These are phyloP conservation scores for Caranx melampygus DNA, from an alignment of 2,113 vertebrate genomes.

Conservation along the genomic window DNA sequence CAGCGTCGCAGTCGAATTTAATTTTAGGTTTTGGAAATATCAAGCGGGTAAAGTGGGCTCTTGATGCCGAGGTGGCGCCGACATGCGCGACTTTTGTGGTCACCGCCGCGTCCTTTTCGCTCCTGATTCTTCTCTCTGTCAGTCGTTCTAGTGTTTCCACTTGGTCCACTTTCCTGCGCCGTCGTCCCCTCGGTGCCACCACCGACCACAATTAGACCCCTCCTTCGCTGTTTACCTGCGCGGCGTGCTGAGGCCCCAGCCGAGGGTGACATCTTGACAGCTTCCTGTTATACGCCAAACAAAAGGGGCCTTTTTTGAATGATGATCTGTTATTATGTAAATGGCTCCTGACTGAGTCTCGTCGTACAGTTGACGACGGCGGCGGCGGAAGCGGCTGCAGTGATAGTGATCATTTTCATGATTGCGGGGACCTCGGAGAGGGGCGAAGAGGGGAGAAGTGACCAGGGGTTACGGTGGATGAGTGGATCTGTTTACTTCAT, in stretches of 20 bases:
- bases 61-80: conserved; percentile 12
- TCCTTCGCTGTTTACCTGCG: conserved; percentile 85
- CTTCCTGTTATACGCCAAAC: conserved; percentile 93
- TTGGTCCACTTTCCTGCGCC: conserved; percentile 26
- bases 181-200: background rate
- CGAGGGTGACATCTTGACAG: conserved; percentile 94
- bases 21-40: conserved; percentile 37
- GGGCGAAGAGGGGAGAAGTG: conserved; percentile 22
- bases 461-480: conserved; percentile 77
- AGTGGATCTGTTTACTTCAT: conserved; percentile 87
- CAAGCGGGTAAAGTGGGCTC: conserved; percentile 14
- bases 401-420: conserved; percentile 95
- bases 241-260: conserved; percentile 85
- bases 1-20: conserved; percentile 6
- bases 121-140: conserved; percentile 33
- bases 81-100: background rate
- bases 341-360: conserved; percentile 89
- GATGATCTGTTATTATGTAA: conserved; percentile 97
- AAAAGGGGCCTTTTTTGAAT: conserved; percentile 90
- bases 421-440: conserved; percentile 89
- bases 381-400: conserved; percentile 62
- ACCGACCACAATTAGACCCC: conserved; percentile 86
- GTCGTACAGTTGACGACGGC: conserved; percentile 82
- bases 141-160: conserved; percentile 23
- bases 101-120: background rate